A percentile compares a stretch with the other conserved stretches of the same genome.
Evolutionary conservation across 1,140 invertebrate genomes (phyloP).

Genomic region (Drosophila suzukii): DNA sequence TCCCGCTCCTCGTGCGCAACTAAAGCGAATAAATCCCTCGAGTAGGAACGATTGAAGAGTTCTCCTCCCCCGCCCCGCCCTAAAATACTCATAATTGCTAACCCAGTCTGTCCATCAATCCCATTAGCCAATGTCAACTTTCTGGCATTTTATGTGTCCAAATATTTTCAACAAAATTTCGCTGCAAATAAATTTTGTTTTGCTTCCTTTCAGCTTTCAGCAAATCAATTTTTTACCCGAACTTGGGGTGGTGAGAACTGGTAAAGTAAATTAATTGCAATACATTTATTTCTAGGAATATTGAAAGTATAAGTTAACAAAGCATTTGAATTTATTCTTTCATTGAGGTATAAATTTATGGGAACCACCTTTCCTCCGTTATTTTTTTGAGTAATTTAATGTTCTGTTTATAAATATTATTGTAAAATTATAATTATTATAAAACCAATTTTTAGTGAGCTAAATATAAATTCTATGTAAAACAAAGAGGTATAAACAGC

Average conservation of each 20-base stretch:
- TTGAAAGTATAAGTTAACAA: background rate
- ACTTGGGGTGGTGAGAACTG: background rate
- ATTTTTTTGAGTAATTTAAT: background rate
- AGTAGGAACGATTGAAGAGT: background rate
- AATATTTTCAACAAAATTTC: constrained; percentile 38
- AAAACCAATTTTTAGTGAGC: too few species aligned
- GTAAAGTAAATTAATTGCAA: constrained; percentile 19
- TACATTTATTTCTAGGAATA: constrained; percentile 28
- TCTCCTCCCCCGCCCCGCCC: background rate
- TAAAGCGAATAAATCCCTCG: constrained; percentile 31
- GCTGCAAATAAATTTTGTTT: constrained; percentile 48
- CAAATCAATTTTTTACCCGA: constrained; percentile 53
- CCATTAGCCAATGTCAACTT: constrained; percentile 52
- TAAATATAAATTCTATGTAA: too few species aligned
- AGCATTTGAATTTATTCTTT: background rate
- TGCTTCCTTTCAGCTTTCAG: constrained; percentile 48
- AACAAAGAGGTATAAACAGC: too few species aligned
- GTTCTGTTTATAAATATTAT: background rate
- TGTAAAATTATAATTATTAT: too few species aligned
- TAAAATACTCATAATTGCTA: constrained; percentile 38
- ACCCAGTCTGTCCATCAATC: constrained; percentile 34
- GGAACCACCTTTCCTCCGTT: too few species aligned
- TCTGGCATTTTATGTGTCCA: constrained; percentile 38
- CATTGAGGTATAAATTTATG: background rate
- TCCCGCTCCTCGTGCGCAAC: constrained; percentile 24